Conservation (phyloP, 2,797 vertebrate species). For the Neoniphon sammara region DNA sequence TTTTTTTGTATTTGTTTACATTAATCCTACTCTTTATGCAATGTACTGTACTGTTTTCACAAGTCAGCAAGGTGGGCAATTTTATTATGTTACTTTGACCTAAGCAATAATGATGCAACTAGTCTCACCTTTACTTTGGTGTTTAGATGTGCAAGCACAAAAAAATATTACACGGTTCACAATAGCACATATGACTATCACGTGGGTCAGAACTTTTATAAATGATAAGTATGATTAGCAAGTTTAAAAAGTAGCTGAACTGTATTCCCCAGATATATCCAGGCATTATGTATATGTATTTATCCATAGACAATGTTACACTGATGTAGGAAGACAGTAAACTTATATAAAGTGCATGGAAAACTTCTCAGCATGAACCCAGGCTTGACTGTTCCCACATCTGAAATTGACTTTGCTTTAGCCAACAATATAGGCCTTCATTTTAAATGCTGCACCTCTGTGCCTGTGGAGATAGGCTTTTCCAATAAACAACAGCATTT, state of each 20-base stretch:
- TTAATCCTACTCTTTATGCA: constrained; percentile 67
- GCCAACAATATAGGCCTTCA: constrained; percentile 34
- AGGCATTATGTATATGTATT: constrained; percentile 16
- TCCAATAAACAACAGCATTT: constrained; percentile 66
- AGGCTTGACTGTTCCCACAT: constrained; percentile 49
- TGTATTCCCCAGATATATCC: constrained; percentile 19
- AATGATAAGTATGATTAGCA: constrained; percentile 27
- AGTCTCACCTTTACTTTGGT: constrained; percentile 40
- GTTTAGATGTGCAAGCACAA: constrained; percentile 69
- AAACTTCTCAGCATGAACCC: constrained; percentile 63
- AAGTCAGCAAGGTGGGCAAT: constrained; percentile 24
- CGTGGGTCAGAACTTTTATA: constrained; percentile 39
- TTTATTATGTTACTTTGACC: constrained; percentile 52
- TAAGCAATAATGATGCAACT: constrained; percentile 75
- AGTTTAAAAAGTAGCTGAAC: constrained; percentile 25
- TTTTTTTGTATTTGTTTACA: constrained; percentile 56
- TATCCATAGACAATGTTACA: constrained; percentile 51
- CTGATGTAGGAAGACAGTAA: constrained; percentile 27
- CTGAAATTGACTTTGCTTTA: constrained; percentile 10
- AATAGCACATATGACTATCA: constrained; percentile 51
- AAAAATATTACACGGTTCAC: constrained; percentile 25
- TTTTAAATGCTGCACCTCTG: constrained; percentile 62
- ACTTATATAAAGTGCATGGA: constrained; percentile 68
- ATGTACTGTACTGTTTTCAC: constrained; percentile 52
- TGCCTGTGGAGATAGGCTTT: constrained; percentile 71